Conservation (phyloP, 2,888 invertebrate genomes). For the Blera fallax region DNA sequence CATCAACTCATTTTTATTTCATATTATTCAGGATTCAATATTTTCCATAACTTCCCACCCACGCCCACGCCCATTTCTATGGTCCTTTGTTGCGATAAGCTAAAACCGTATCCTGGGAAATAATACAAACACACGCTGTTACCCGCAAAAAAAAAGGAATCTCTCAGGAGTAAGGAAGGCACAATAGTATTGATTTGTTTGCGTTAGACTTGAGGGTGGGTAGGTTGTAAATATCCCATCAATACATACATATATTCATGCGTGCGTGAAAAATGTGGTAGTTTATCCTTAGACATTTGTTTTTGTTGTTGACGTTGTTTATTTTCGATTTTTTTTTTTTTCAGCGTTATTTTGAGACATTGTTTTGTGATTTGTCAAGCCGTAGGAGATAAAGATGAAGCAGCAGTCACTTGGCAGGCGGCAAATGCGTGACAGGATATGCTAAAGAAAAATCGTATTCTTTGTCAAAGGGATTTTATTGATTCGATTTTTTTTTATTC, state of each 20-base stretch:
- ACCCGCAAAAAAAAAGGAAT: neutral
- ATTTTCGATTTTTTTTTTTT: no score
- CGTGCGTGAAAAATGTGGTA: constrained; percentile 61
- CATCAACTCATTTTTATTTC: constrained; percentile 62
- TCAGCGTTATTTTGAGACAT: constrained; percentile 18
- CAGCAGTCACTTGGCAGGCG: constrained; percentile 20
- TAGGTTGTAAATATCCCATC: constrained; percentile 33
- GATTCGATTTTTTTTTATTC: constrained; percentile 17
- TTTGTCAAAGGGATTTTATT: constrained; percentile 32
- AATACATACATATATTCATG: constrained; percentile 63
- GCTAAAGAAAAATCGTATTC: neutral
- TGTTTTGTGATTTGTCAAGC: constrained; percentile 53
- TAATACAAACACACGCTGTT: neutral
- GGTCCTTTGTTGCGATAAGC: neutral
- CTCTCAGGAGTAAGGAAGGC: neutral
- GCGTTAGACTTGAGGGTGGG: neutral
- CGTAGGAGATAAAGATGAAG: constrained; percentile 37
- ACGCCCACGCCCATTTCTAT: neutral
- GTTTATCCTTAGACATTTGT: constrained; percentile 57
- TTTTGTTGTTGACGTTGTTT: no score
- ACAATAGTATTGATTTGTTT: constrained; percentile 34
- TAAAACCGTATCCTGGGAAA: constrained; percentile 23
- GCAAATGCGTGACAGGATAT: constrained; percentile 39
- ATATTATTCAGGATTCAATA: constrained; percentile 24
- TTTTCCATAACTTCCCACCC: neutral